Percentiles rank a stretch among this genome's conserved stretches.
Conservation (phyloP, 2,888 invertebrate genomes). For the Pseudolycoriella hygida region DNA sequence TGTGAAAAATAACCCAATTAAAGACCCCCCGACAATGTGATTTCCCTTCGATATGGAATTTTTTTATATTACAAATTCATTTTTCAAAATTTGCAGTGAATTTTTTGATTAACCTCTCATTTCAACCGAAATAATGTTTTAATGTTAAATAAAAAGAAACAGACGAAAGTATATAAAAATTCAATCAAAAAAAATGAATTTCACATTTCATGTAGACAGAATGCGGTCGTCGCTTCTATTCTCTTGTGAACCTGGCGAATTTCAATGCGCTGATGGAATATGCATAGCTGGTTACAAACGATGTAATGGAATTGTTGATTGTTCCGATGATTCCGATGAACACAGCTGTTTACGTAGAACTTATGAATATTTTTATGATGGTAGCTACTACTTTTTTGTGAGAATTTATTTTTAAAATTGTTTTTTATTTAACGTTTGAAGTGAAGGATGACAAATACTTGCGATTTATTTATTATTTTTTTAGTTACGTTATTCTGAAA, state of each 20-base stretch:
- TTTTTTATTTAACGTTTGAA: neutral
- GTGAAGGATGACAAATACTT: no score
- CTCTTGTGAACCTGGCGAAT: conserved; percentile 31
- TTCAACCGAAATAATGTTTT: no score
- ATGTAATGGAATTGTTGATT: conserved; percentile 38
- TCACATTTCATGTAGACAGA: neutral
- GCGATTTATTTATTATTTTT: no score
- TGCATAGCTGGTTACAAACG: conserved; percentile 40
- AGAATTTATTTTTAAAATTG: neutral
- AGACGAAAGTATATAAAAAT: no score
- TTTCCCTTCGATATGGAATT: no score
- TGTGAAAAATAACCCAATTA: no score
- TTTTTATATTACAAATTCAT: no score
- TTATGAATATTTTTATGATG: conserved; percentile 20
- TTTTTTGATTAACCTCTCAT: no score
- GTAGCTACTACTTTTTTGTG: conserved; percentile 5
- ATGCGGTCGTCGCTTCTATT: neutral
- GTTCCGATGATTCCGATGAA: conserved; percentile 44
- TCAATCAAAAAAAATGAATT: neutral
- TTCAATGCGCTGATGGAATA: conserved; percentile 41
- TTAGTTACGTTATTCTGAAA: no score
- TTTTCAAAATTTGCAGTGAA: no score
- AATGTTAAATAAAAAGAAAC: no score
- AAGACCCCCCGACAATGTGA: no score
- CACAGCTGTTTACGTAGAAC: conserved; percentile 31